Percentiles rank a stretch among this genome's conserved stretches.
Conservation (phyloP, 2,797 vertebrate species). For the Peromyscus aztecus region DNA sequence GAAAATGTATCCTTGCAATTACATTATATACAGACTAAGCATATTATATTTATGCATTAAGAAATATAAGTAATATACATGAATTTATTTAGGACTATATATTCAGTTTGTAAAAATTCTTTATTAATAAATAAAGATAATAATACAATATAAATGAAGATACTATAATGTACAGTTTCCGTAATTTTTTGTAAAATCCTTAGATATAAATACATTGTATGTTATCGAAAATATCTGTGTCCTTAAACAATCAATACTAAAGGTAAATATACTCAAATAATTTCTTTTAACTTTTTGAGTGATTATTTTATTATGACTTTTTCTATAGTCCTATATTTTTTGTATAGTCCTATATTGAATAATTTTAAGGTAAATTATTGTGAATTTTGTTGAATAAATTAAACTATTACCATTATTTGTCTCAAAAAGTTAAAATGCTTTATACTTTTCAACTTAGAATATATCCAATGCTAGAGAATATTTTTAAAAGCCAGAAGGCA, state of each 20-base stretch:
- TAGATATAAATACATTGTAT: not conserved
- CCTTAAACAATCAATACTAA: not conserved
- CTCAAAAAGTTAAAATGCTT: not conserved
- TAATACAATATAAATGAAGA: not conserved
- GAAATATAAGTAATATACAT: not conserved
- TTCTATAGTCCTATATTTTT: too few species aligned
- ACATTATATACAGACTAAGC: not conserved
- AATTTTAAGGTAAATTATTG: not conserved
- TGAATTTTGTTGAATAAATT: not conserved
- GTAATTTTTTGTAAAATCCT: not conserved
- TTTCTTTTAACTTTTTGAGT: not conserved
- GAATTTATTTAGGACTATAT: not conserved
- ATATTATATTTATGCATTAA: not conserved
- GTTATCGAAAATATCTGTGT: not conserved
- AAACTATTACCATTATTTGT: not conserved
- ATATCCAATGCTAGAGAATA: not conserved
- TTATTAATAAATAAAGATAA: not conserved
- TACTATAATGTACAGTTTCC: not conserved
- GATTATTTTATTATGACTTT: not conserved
- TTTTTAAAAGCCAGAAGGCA: constrained; percentile 50
- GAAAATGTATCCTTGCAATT: not conserved
- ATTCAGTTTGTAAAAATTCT: not conserved
- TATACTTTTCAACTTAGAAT: not conserved
- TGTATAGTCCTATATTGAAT: not conserved
- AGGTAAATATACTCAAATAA: not conserved